A percentile compares a stretch with the other conserved stretches of the same genome.
phyloP scores from a whole-genome alignment of 92 coral and sea anemone genomes.

The Chrysogorgia sp. region DNA sequence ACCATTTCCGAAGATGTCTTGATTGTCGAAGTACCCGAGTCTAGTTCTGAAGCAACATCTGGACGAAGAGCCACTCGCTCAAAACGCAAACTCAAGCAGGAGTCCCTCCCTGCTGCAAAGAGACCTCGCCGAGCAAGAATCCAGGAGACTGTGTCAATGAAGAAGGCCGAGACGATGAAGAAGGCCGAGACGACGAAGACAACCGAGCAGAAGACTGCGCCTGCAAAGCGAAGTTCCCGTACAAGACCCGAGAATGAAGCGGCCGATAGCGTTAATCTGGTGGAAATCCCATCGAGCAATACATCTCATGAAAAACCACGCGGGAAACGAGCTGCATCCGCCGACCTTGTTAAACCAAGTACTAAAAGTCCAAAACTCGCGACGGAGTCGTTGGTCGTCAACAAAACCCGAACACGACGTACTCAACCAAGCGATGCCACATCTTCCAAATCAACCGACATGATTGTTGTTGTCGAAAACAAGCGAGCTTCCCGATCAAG shows the following conservation, averaged over 20 bases:
- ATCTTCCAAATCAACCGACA: not conserved
- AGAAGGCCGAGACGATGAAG: too few relatives aligned
- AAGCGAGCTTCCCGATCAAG: too few relatives aligned
- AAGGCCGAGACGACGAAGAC: too few relatives aligned
- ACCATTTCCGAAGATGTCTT: not conserved
- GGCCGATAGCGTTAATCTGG: not conserved
- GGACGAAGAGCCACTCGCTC: slow-evolving; percentile 55
- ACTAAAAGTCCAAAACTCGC: slow-evolving; percentile 2
- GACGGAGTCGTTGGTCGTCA: not conserved
- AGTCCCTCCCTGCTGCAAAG: slow-evolving; percentile 66
- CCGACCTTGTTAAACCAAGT: slow-evolving; percentile 65
- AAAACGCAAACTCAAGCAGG: slow-evolving; percentile 70
- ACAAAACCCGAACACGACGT: not conserved
- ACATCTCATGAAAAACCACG: slow-evolving; percentile 16
- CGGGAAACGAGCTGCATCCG: slow-evolving; percentile 41
- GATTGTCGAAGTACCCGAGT: not conserved
- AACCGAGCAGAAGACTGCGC: not conserved
- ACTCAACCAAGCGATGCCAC: not conserved
- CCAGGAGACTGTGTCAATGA: not conserved
- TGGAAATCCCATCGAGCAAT: not conserved
- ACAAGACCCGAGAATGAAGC: not conserved
- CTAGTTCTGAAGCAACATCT: slow-evolving; percentile 22
- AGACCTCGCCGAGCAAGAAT: slow-evolving; percentile 59
- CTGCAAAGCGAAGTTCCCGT: not conserved
- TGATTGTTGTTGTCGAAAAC: not conserved